These are phyloP conservation scores for Cantharis lateralis DNA, from an alignment of 2,888 invertebrate genomes.

Conservation along the genomic window DNA sequence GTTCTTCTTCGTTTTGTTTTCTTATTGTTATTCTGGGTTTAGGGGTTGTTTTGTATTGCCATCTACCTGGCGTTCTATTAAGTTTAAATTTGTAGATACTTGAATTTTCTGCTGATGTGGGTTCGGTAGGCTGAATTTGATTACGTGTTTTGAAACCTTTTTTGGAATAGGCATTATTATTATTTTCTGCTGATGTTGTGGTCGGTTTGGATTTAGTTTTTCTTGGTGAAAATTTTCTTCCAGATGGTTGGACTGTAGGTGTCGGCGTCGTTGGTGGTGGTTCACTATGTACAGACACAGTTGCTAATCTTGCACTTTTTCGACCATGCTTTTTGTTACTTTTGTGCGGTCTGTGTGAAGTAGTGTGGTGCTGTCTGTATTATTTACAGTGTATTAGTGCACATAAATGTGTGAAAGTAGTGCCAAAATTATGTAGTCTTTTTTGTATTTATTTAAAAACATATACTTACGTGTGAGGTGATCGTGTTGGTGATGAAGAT, in stretches of 20 bases:
- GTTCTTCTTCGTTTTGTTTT: constrained; percentile 66
- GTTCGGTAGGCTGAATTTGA: constrained; percentile 57
- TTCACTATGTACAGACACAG: constrained; percentile 71
- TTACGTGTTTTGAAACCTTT: constrained; percentile 73
- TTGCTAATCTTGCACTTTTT: constrained; percentile 65
- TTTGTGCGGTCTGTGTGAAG: constrained; percentile 47
- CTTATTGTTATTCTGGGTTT: constrained; percentile 84
- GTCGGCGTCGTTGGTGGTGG: constrained; percentile 48
- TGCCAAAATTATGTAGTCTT: constrained; percentile 2
- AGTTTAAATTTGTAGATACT: constrained; percentile 81
- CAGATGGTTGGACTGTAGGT: constrained; percentile 55
- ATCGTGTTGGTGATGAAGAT: not conserved
- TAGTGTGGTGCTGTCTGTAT: constrained; percentile 52
- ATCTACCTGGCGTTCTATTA: constrained; percentile 81
- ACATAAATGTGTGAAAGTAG: constrained; percentile 22
- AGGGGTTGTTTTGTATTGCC: constrained; percentile 90
- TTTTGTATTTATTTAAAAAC: not conserved
- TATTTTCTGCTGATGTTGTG: constrained; percentile 49
- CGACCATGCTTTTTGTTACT: constrained; percentile 52
- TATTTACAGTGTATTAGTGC: constrained; percentile 53
- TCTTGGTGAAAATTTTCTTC: constrained; percentile 61
- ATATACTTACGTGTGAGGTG: not conserved
- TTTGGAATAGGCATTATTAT: constrained; percentile 54
- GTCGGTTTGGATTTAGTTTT: constrained; percentile 42
- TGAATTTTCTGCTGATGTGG: constrained; percentile 59